Evolutionary conservation across 2,797 vertebrate species (phyloP).

Genomic region (Leuciscus waleckii): DNA sequence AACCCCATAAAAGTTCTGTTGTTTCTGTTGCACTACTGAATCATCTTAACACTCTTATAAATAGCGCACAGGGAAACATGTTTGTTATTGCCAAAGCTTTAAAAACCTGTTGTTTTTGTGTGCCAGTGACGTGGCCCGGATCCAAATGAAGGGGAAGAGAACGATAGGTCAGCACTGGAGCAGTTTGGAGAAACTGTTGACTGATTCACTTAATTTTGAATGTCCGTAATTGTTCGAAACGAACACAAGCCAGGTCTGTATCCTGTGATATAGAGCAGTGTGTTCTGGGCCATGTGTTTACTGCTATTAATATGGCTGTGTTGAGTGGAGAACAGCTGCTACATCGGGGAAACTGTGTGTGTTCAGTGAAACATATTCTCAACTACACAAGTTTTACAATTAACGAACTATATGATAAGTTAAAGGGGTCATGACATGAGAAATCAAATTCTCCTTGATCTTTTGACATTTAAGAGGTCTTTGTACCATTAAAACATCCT

Average conservation of each 20-base stretch:
- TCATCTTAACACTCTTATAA: conserved; percentile 37
- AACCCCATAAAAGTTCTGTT: background rate
- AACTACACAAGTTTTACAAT: background rate
- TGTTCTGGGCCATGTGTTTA: conserved; percentile 42
- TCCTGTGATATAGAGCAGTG: conserved; percentile 63
- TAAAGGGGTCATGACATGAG: background rate
- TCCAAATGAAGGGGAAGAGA: conserved; percentile 37
- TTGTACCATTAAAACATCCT: background rate
- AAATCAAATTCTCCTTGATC: background rate
- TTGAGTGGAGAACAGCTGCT: background rate
- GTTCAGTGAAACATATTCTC: background rate
- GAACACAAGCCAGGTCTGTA: conserved; percentile 60
- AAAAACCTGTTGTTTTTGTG: conserved; percentile 35
- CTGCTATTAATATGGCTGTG: conserved; percentile 9
- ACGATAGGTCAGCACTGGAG: conserved; percentile 48
- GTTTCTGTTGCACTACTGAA: conserved; percentile 12
- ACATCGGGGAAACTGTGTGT: background rate
- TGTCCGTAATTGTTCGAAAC: conserved; percentile 67
- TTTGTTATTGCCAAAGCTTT: conserved; percentile 30
- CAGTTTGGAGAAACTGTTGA: conserved; percentile 61
- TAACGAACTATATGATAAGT: background rate
- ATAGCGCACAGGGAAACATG: conserved; percentile 13
- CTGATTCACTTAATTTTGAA: conserved; percentile 64
- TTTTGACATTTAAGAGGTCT: background rate
- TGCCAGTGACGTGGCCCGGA: background rate